phyloP scores from a whole-genome alignment of 2,888 invertebrate genomes.

The Agriopis aurantiaria region DNA sequence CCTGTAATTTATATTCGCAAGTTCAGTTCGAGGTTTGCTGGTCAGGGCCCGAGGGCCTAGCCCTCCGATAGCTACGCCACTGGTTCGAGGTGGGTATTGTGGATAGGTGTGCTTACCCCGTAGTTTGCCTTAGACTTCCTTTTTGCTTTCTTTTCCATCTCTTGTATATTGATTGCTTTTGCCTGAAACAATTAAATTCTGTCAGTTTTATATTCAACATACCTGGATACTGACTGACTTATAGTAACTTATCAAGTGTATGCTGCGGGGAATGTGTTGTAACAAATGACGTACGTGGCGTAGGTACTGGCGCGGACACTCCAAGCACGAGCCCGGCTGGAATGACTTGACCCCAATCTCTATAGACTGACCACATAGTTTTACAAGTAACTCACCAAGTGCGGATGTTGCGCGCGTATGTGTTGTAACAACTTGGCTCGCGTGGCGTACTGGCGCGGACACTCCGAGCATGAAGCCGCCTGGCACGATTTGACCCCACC shows the following conservation, averaged over 20 bases:
- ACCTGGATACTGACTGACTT: too few species aligned
- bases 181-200: slow-evolving; percentile 26
- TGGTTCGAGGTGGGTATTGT: too few species aligned
- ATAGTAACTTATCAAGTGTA: slow-evolving; percentile 48
- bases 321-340: slow-evolving; percentile 69
- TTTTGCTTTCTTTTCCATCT: slow-evolving; percentile 25
- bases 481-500: too few species aligned
- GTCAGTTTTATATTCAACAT: neutral
- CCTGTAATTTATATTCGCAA: too few species aligned
- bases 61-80: too few species aligned
- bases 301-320: slow-evolving; percentile 97
- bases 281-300: slow-evolving; percentile 91
- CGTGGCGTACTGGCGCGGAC: slow-evolving; percentile 95
- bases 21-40: too few species aligned
- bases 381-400: slow-evolving; percentile 46
- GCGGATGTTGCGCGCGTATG: slow-evolving; percentile 88
- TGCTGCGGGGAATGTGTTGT: slow-evolving; percentile 88
- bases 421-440: slow-evolving; percentile 91
- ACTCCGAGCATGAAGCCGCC: slow-evolving; percentile 82
- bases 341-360: slow-evolving; percentile 57
- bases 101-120: neutral
- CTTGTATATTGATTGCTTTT: slow-evolving; percentile 11
- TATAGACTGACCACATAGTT: slow-evolving; percentile 46
- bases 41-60: too few species aligned
- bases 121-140: neutral